Conservation (phyloP, 2,888 invertebrate genomes). For the Ophioninae sp. region DNA sequence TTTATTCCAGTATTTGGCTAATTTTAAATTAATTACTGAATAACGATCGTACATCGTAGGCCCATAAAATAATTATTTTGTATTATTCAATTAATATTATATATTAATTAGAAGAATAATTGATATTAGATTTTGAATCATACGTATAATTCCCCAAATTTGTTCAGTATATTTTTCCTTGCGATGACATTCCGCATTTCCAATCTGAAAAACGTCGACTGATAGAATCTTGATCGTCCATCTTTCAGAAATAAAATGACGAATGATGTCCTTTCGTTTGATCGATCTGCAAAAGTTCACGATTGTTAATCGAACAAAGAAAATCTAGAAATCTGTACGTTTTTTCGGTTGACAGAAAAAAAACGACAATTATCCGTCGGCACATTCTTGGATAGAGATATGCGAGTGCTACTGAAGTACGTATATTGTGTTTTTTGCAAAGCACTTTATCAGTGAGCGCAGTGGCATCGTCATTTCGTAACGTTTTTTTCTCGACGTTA, state of each 20-base stretch:
- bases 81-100: neutral
- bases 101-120: neutral
- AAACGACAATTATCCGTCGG: constrained; percentile 21
- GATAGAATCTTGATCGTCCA: no score
- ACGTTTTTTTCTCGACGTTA: constrained; percentile 68
- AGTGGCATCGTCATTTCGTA: constrained; percentile 63
- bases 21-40: constrained; percentile 37
- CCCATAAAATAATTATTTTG: neutral
- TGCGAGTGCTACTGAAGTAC: constrained; percentile 44
- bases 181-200: no score
- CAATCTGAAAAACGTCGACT: no score
- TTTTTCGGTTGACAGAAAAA: neutral
- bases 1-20: constrained; percentile 3
- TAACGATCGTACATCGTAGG: constrained; percentile 10
- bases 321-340: no score
- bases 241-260: no score
- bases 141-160: no score
- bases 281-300: no score
- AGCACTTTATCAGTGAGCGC: constrained; percentile 55
- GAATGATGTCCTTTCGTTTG: no score
- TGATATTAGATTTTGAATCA: no score
- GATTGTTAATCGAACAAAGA: no score
- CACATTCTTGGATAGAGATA: constrained; percentile 15
- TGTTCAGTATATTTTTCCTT: no score
- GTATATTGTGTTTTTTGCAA: constrained; percentile 57